A percentile compares a stretch with the other conserved stretches of the same genome.
These are phyloP conservation scores for Rachycentron canadum DNA, from an alignment of 2,797 vertebrate species.

Conservation along the genomic window DNA sequence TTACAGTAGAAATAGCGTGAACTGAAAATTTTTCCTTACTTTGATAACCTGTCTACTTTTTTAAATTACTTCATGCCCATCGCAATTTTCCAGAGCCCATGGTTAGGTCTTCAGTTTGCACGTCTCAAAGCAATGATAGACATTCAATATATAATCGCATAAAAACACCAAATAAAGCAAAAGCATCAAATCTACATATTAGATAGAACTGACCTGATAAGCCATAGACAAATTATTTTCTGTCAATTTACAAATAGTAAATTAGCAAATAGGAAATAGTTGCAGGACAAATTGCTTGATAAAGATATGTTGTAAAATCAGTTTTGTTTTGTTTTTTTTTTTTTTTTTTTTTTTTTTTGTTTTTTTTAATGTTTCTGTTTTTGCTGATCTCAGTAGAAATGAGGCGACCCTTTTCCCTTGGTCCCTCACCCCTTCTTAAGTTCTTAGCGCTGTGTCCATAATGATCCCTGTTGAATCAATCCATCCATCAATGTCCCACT, in stretches of 20 bases:
- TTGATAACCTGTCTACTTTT: neutral
- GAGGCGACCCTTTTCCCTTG: constrained; percentile 8
- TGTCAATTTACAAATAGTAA: neutral
- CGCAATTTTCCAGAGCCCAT: neutral
- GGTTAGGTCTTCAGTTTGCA: neutral
- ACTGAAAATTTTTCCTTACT: neutral
- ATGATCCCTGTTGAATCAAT: constrained; percentile 63
- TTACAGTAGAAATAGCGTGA: neutral
- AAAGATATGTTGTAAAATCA: neutral
- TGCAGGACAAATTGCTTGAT: neutral
- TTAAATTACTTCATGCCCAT: neutral
- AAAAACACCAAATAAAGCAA: neutral
- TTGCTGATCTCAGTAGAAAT: constrained; percentile 32
- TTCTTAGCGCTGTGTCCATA: constrained; percentile 41
- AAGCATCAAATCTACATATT: neutral
- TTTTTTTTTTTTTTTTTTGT: constrained; percentile 21
- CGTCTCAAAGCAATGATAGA: neutral
- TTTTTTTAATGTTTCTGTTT: no score
- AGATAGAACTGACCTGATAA: no score
- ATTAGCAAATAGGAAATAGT: no score
- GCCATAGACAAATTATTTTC: neutral
- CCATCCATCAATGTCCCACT: constrained; percentile 58
- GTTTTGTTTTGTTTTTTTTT: constrained; percentile 19
- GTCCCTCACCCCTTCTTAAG: constrained; percentile 15
- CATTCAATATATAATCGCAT: neutral